Base-by-base conservation (phyloP, 2,888 invertebrate genomes). In the Andrena bucephala region DNA sequence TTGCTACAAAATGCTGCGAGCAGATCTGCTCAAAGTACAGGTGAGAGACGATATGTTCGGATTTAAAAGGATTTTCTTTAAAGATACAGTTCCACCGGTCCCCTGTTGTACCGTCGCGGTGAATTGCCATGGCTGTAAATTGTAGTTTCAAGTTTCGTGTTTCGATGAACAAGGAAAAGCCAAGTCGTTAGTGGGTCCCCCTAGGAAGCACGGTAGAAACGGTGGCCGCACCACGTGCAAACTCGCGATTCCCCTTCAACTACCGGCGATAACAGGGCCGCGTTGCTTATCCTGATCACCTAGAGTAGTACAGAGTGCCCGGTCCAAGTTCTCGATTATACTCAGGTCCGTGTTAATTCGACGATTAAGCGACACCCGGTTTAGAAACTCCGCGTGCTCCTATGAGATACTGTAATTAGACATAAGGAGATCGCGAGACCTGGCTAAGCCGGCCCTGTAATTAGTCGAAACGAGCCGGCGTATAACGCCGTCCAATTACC, bases 1-100 rank as follows among this genome's bases (percentile, higher is more conserved):
- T 86, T 87, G n/a, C 84, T 89, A 2, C 89, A 90, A 42, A 90
- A 87, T 7, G 84, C 60, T n/a, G 65, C 75, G 1, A 48, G 60
- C n/a, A 86, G 67, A 36, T 13, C 80, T 10, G 67, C 7, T 33
- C 84, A 79, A 16, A 73, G 54, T 60, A 27, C 74, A 68, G 76
- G 87, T 87, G 29, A 72, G 72, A 6, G 5, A 29, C 2, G 5
- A 4, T 0, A 31, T 29, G 54, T 2, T 42, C 16, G 42, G 16
- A 42, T 42, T 16, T 42, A 4, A 42, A 42, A 42, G 42, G 13
- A 42, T 42, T 1, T 5, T 1, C 42, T 1, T 16, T 42, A 42
- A 42, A 42, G 5, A 57, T 4, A 20, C 10, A 33, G 2, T 20
- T 2, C 8, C 5, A 20, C 7, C 8, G 2, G n/a, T 33, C n/a